Percentiles rank a stretch among this genome's conserved stretches.
Conservation (phyloP, 1,140 invertebrate genomes). For the Megathymus violae region DNA sequence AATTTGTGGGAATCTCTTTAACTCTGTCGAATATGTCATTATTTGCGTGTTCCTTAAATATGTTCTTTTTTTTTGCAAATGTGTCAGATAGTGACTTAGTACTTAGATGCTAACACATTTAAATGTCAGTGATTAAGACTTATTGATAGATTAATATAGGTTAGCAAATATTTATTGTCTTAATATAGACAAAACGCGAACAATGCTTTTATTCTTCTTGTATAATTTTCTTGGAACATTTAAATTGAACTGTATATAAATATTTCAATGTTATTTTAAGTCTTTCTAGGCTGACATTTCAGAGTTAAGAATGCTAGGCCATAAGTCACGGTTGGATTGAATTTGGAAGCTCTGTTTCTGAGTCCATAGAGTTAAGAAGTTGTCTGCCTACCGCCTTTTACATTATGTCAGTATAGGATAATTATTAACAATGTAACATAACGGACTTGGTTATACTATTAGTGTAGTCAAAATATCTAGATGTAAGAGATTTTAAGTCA, state of each 20-base stretch:
- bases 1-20: slow-evolving; percentile 53
- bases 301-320: slow-evolving; percentile 32
- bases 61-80: slow-evolving; percentile 50
- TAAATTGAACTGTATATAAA: slow-evolving; percentile 11
- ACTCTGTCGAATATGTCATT: slow-evolving; percentile 47
- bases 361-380: slow-evolving; percentile 77
- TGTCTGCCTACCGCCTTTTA: slow-evolving; percentile 82
- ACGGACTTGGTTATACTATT: slow-evolving; percentile 81
- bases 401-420: slow-evolving; percentile 80
- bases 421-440: slow-evolving; percentile 77
- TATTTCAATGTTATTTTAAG: slow-evolving; percentile 27
- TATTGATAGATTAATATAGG: slow-evolving; percentile 9
- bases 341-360: slow-evolving; percentile 72
- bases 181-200: not conserved
- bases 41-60: slow-evolving; percentile 32
- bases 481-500: slow-evolving; percentile 82
- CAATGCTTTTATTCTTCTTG: slow-evolving; percentile 13
- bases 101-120: slow-evolving; percentile 13
- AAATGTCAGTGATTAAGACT: slow-evolving; percentile 32
- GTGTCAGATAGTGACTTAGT: slow-evolving; percentile 28
- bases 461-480: slow-evolving; percentile 80
- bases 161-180: slow-evolving; percentile 13
- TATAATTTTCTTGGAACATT: slow-evolving; percentile 8
- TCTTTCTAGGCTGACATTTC: slow-evolving; percentile 28
- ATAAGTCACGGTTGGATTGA: slow-evolving; percentile 30